These are phyloP conservation scores for Hexactinellida sp. DNA, from an alignment of 37 sponge, comb jelly and placozoan species.

Conservation along the genomic window DNA sequence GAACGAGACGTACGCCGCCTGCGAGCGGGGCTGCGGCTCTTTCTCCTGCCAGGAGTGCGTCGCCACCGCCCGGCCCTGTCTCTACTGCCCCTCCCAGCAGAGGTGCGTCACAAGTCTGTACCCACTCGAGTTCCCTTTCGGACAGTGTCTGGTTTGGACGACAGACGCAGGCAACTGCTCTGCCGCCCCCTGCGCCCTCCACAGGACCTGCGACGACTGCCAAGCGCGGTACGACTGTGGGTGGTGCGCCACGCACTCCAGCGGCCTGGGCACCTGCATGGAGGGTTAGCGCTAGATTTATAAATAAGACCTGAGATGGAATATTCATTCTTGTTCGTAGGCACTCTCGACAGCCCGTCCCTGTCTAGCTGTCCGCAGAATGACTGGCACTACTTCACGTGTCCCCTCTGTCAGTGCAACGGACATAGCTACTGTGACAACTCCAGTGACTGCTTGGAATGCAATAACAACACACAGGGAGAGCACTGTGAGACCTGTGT, in stretches of 20 bases:
- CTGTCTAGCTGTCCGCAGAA: not conserved
- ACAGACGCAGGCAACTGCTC: not conserved
- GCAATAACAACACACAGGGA: not conserved
- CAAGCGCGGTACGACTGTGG: not conserved
- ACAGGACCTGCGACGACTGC: not conserved
- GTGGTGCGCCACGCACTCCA: not conserved
- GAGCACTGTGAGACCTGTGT: not conserved
- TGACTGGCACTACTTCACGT: not conserved
- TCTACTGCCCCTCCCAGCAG: constrained; percentile 11
- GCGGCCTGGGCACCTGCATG: not conserved
- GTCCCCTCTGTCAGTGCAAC: constrained; percentile 7
- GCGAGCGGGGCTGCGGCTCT: not conserved
- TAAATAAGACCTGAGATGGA: too few species aligned
- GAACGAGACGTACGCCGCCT: not conserved
- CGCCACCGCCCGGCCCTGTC: not conserved
- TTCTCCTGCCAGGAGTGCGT: not conserved
- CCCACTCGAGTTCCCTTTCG: not conserved
- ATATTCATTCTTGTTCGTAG: not conserved
- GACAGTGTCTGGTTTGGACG: not conserved
- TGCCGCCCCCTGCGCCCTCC: not conserved
- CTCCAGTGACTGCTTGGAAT: not conserved
- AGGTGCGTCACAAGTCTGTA: not conserved
- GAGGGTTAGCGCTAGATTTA: not conserved
- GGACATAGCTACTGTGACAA: constrained; percentile 7
- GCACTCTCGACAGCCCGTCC: not conserved